A percentile compares a stretch with the other conserved stretches of the same genome.
phyloP scores from a whole-genome alignment of 2,888 invertebrate genomes.

The Elegia similella region DNA sequence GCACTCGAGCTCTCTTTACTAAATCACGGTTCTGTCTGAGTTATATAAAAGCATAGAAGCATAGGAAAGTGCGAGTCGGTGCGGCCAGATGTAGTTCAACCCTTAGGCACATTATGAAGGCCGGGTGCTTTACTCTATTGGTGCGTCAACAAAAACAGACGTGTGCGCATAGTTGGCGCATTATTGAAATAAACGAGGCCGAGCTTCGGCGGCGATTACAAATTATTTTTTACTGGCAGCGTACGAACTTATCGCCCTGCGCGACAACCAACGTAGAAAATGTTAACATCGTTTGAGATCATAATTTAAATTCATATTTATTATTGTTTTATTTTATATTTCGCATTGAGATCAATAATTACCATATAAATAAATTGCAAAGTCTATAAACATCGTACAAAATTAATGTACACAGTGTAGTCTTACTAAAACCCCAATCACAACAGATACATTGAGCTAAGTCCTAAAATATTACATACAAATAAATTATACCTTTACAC shows the following conservation, averaged over 20 bases:
- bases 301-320: constrained; percentile 18
- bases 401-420: constrained; percentile 14
- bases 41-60: no score
- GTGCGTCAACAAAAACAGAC: no score
- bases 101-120: no score
- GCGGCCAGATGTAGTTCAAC: no score
- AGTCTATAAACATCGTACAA: constrained; percentile 16
- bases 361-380: constrained; percentile 11
- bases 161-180: no score
- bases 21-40: no score
- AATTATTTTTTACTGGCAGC: no score
- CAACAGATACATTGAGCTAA: constrained; percentile 61
- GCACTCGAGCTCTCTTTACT: no score
- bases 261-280: constrained; percentile 49
- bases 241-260: constrained; percentile 6
- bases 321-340: constrained; percentile 2
- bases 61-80: no score
- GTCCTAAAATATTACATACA: constrained; percentile 23
- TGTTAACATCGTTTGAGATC: constrained; percentile 33
- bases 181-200: no score
- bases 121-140: no score
- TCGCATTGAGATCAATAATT: constrained; percentile 5
- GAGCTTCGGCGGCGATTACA: no score
- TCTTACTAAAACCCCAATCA: constrained; percentile 28
- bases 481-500: background rate